Evolutionary conservation across 1,140 invertebrate species (phyloP).

Genomic region (Rhyzopertha dominica): DNA sequence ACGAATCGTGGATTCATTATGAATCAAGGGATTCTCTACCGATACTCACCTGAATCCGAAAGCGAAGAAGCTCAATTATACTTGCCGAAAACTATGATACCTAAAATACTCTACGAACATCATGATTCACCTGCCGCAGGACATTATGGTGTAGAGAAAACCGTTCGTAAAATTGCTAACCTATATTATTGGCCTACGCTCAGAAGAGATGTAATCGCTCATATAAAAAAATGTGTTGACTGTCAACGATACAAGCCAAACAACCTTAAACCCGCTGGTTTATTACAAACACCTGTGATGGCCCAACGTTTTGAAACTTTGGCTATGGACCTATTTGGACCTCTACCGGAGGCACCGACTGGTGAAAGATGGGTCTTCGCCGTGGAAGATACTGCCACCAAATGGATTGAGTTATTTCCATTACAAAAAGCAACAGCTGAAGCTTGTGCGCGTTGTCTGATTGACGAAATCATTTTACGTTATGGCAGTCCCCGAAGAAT

Average conservation of each 20-base stretch:
- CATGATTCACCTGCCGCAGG: too few relatives aligned
- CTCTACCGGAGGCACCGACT: constrained; percentile 10
- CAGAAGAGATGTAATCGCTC: constrained; percentile 14
- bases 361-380: constrained; percentile 20
- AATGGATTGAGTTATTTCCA: constrained; percentile 29
- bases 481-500: constrained; percentile 22
- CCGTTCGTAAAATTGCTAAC: too few relatives aligned
- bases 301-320: constrained; percentile 32
- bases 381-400: constrained; percentile 23
- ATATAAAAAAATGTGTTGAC: constrained; percentile 16
- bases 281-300: constrained; percentile 29
- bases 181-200: constrained; percentile 31
- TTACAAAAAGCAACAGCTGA: constrained; percentile 22
- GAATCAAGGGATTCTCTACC: too few relatives aligned
- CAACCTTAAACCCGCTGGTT: constrained; percentile 30
- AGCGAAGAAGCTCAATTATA: too few relatives aligned
- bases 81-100: too few relatives aligned
- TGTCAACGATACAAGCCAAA: constrained; percentile 19
- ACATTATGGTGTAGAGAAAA: too few relatives aligned
- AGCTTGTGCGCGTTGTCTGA: constrained; percentile 17
- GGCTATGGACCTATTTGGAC: constrained; percentile 36
- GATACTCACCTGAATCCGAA: too few relatives aligned
- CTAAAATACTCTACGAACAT: too few relatives aligned
- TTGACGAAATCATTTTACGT: constrained; percentile 25
- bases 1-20: too few relatives aligned